Evolutionary conservation across 30 jellyfish, hydroid and myxozoan species (phyloP).

Genomic region (Cassiopea xamachana): DNA sequence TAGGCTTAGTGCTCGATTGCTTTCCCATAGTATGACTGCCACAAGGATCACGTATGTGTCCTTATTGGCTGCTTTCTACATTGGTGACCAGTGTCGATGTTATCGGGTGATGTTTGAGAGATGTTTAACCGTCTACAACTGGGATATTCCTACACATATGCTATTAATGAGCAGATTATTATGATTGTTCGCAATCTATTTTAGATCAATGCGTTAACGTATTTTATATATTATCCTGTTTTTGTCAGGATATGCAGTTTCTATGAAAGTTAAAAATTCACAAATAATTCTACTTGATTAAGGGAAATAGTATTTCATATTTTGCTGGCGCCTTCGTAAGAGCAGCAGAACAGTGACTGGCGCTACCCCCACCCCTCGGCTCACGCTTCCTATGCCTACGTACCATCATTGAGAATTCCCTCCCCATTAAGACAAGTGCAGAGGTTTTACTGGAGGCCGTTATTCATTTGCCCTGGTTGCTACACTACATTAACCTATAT

Average conservation of each 20-base stretch:
- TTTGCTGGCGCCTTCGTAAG: conserved; percentile 27
- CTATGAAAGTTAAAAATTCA: conserved; percentile 37
- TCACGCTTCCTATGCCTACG: too few relatives aligned
- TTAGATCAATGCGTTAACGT: conserved; percentile 47
- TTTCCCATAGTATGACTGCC: not conserved
- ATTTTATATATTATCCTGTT: conserved; percentile 42
- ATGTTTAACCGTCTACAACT: conserved; percentile 34
- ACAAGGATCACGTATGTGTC: not conserved
- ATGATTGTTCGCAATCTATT: conserved; percentile 58
- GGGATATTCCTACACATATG: conserved; percentile 45
- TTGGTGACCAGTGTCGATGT: not conserved
- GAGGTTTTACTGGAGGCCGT: not conserved
- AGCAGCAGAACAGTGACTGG: not conserved
- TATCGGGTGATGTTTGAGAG: conserved; percentile 11
- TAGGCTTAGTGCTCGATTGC: not conserved
- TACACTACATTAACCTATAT: not conserved
- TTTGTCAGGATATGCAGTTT: conserved; percentile 35
- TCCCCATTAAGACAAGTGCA: not conserved
- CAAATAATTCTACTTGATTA: conserved; percentile 13
- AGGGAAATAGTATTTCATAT: not conserved
- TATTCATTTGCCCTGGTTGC: not conserved
- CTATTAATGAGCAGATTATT: conserved; percentile 32
- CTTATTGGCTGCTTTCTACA: not conserved
- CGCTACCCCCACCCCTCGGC: not conserved
- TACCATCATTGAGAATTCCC: not conserved